phyloP scores from a whole-genome alignment of 2,113 vertebrate genomes.

The Scatophagus argus region DNA sequence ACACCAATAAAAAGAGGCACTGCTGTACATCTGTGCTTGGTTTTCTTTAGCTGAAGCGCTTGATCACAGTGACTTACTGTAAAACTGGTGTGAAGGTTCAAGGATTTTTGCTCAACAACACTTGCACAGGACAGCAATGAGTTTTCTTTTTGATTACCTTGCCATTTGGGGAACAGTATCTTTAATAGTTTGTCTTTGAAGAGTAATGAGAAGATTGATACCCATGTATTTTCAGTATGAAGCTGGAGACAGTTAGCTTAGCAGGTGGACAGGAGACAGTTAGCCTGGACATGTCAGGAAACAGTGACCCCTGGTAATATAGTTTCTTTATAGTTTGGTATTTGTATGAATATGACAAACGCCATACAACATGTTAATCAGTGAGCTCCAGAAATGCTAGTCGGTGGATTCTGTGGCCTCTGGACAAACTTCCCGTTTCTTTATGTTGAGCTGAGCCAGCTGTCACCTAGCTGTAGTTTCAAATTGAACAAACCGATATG shows the following conservation, averaged over 20 bases:
- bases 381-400: not conserved
- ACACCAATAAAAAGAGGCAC: slow-evolving; percentile 14
- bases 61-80: not conserved
- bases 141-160: not conserved
- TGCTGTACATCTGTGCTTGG: not conserved
- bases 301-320: not conserved
- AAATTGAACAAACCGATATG: too few species aligned
- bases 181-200: not conserved
- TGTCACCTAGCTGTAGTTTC: rapidly evolving
- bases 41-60: slow-evolving; percentile 33
- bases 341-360: not conserved
- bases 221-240: not conserved
- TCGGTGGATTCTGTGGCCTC: not conserved
- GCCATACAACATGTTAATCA: not conserved
- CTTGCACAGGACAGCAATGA: not conserved
- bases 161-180: not conserved
- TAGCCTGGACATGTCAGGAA: not conserved
- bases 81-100: not conserved
- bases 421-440: not conserved
- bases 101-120: slow-evolving; percentile 13
- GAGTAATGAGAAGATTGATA: slow-evolving; percentile 4
- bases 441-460: not conserved
- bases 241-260: not conserved
- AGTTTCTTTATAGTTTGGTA: not conserved
- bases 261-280: not conserved